Evolutionary conservation across 2,888 invertebrate genomes (phyloP), one percentile per base, ranked within the genome.

Genomic region (Erannis defoliaria): DNA sequence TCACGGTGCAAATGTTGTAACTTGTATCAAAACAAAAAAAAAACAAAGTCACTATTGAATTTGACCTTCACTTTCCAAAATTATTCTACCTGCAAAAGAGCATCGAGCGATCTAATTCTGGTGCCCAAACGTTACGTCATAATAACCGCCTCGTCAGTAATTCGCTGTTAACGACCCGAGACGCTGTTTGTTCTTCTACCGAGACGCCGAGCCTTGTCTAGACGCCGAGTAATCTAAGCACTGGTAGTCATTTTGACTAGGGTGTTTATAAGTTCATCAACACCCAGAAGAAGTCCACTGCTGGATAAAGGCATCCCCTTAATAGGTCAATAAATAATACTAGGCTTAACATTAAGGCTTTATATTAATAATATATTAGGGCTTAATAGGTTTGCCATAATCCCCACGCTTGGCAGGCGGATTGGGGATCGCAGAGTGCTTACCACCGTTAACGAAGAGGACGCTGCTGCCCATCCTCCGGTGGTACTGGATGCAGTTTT

Each of bases 101-200:
- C 77, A 76, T 76, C 74, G 76, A 70, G 73, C 75, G 68, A 74
- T 70, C 76, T 71, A 70, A 76, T 73, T 77, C 76, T 78, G 72
- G 74, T 74, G 60, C 59, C 75, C 78, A 69, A 71, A 70, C 73
- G 74, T 82, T 84, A 84, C 78, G 77, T 83, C 86, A 87, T 90
- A 90, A 90, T 88, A 86, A 84, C 79, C 79, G 70, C 78, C 82
- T 81, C 77, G 80, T 78, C 75, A 68, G 75, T 89, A 88, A 88
- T 90, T 87, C 84, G 86, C 81, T 84, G 74, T 83, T 90, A 93
- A 93, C 92, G 90, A 92, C 74, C 88, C 88, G 84, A 89, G 83
- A 88, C 88, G 86, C 82, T 93, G 92, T 93, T 92, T 92, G 92
- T 92, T 93, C 90, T 91, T 88, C 89, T 85, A 83, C 79, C 80